Evolutionary conservation across 35 echinoderm and acorn worm genomes (phyloP).

Genomic region (Amphiura filiformis): DNA sequence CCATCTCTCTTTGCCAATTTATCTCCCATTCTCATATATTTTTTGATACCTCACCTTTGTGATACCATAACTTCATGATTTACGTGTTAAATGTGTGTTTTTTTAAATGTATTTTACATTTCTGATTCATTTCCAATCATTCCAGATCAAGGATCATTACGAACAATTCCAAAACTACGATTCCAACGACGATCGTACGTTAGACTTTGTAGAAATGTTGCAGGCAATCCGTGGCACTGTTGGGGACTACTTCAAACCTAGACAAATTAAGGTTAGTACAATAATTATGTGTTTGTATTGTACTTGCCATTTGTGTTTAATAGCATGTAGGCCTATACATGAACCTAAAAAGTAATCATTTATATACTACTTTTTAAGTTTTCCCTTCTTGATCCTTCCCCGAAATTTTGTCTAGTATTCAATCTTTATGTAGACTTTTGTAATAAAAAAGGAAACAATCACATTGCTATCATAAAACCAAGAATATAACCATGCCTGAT

Average conservation of each 20-base stretch:
- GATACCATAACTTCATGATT: too few relatives aligned
- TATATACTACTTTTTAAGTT: background rate
- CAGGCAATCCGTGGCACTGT: slow-evolving; percentile 79
- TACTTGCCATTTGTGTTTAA: background rate
- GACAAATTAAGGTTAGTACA: slow-evolving; percentile 91
- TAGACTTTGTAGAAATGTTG: slow-evolving; percentile 75
- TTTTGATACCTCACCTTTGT: too few relatives aligned
- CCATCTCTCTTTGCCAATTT: too few relatives aligned
- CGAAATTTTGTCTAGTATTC: too few relatives aligned
- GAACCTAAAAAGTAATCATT: background rate
- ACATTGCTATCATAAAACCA: too few relatives aligned
- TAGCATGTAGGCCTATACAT: background rate
- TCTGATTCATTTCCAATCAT: too few relatives aligned
- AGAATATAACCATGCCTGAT: too few relatives aligned
- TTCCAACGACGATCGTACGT: slow-evolving; percentile 53
- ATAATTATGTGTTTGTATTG: background rate
- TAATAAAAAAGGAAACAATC: too few relatives aligned
- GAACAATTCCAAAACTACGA: slow-evolving; percentile 83
- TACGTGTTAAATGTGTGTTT: too few relatives aligned
- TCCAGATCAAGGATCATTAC: slow-evolving; percentile 76
- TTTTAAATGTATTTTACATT: too few relatives aligned
- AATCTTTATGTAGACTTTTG: too few relatives aligned
- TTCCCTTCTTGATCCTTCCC: background rate
- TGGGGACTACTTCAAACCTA: slow-evolving; percentile 77
- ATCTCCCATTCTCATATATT: too few relatives aligned